Conservation (phyloP, 2,113 vertebrate genomes). For the Noturus placidus region DNA sequence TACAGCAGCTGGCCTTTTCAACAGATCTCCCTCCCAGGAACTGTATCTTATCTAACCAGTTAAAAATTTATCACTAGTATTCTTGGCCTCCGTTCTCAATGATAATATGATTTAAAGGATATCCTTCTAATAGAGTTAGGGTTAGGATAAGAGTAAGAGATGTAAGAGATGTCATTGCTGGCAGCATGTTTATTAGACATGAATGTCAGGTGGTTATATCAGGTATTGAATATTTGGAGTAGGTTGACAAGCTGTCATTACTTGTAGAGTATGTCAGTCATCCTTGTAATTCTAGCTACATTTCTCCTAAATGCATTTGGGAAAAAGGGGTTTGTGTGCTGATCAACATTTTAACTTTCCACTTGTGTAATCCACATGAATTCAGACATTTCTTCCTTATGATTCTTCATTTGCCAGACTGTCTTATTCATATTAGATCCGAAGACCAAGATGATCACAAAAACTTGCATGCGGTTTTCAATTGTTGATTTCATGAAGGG, state of each 20-base stretch:
- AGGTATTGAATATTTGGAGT: not conserved
- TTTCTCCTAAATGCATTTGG: not conserved
- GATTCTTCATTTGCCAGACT: not conserved
- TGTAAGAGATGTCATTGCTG: slow-evolving; percentile 38
- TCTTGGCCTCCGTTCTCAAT: slow-evolving; percentile 11
- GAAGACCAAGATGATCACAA: not conserved
- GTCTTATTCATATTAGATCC: not conserved
- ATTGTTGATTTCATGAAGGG: not conserved
- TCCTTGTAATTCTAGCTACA: not conserved
- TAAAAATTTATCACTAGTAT: slow-evolving; percentile 54
- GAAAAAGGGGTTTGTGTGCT: not conserved
- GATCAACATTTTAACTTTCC: not conserved
- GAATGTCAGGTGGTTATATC: not conserved
- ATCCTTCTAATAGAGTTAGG: slow-evolving; percentile 34
- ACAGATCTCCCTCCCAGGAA: slow-evolving; percentile 43
- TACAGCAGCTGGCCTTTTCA: slow-evolving; percentile 47
- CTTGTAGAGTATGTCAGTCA: not conserved
- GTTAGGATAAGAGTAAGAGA: too few relatives aligned
- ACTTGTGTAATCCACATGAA: not conserved
- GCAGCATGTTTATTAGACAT: slow-evolving; percentile 36
- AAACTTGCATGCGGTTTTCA: not conserved
- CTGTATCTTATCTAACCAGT: slow-evolving; percentile 30
- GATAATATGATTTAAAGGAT: slow-evolving; percentile 49
- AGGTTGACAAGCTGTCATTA: not conserved
- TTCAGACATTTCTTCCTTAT: not conserved